phyloP scores from a whole-genome alignment of 2,113 vertebrate genomes.

The Gopherus flavomarginatus region DNA sequence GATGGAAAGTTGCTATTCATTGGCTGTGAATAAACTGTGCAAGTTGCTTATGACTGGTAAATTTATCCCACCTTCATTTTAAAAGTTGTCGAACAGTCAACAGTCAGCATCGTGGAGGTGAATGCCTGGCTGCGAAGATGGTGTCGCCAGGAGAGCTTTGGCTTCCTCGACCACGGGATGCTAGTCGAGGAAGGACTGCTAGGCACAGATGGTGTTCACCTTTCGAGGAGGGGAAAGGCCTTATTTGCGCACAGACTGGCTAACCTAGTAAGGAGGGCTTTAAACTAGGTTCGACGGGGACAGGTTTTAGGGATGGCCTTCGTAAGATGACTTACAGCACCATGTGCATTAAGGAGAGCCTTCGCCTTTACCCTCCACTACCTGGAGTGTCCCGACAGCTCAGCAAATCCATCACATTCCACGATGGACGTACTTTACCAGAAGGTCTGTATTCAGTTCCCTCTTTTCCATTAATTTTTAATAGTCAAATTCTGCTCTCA shows the following conservation, averaged over 20 bases:
- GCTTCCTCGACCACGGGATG: too few species aligned
- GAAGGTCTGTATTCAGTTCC: slow-evolving; percentile 78
- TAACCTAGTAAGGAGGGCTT: too few species aligned
- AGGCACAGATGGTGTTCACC: too few species aligned
- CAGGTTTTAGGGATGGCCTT: slow-evolving; percentile 90
- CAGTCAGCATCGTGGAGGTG: too few species aligned
- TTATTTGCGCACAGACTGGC: too few species aligned
- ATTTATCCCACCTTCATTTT: background rate
- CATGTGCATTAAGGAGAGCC: slow-evolving; percentile 93
- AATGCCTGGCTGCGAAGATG: too few species aligned
- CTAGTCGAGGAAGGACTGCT: too few species aligned
- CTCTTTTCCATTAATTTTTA: background rate
- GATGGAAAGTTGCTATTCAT: background rate
- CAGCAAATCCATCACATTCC: slow-evolving; percentile 87
- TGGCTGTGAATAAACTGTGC: background rate
- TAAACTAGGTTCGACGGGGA: too few species aligned
- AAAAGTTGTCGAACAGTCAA: background rate
- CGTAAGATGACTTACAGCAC: slow-evolving; percentile 88
- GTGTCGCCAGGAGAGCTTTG: too few species aligned
- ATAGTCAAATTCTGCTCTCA: background rate
- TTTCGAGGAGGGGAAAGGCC: too few species aligned
- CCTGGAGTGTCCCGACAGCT: slow-evolving; percentile 80
- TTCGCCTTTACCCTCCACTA: slow-evolving; percentile 87
- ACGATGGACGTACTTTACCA: slow-evolving; percentile 86
- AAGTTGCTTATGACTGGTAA: background rate